Evolutionary conservation across 2,797 vertebrate genomes (phyloP).

Genomic region (Tokudaia muenninki): DNA sequence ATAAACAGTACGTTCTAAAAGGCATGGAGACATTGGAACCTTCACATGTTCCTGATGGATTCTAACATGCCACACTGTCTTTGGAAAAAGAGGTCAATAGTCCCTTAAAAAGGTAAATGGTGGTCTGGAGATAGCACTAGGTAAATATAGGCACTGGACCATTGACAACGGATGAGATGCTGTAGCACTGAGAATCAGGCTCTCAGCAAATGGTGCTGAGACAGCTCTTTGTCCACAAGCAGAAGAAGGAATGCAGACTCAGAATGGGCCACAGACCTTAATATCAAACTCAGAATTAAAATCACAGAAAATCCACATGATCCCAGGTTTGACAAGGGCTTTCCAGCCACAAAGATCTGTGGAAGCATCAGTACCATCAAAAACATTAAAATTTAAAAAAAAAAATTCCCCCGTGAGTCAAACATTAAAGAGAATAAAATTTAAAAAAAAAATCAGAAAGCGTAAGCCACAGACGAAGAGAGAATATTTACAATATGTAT

Average conservation of each 20-base stretch:
- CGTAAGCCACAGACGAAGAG: no score
- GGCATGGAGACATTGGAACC: not conserved
- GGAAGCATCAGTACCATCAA: not conserved
- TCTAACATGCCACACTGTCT: not conserved
- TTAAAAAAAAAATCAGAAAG: not conserved
- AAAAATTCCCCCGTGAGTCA: not conserved
- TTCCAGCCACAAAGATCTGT: not conserved
- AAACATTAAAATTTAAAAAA: not conserved
- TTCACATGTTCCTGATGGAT: not conserved
- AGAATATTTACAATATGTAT: not conserved
- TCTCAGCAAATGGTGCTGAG: not conserved
- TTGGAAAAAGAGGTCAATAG: not conserved
- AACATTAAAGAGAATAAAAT: not conserved
- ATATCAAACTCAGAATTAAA: not conserved
- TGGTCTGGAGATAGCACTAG: not conserved
- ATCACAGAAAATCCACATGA: not conserved
- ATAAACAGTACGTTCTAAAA: not conserved
- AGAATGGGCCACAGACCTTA: not conserved
- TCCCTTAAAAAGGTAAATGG: not conserved
- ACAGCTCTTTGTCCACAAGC: no score
- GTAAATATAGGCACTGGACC: not conserved
- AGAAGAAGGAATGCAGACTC: no score
- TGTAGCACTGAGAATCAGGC: not conserved
- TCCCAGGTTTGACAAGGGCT: not conserved
- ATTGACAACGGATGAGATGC: not conserved